Evolutionary conservation across 2,888 invertebrate species (phyloP), one percentile per base, ranked within the genome.

Genomic region (Troides oblongomaculatus): DNA sequence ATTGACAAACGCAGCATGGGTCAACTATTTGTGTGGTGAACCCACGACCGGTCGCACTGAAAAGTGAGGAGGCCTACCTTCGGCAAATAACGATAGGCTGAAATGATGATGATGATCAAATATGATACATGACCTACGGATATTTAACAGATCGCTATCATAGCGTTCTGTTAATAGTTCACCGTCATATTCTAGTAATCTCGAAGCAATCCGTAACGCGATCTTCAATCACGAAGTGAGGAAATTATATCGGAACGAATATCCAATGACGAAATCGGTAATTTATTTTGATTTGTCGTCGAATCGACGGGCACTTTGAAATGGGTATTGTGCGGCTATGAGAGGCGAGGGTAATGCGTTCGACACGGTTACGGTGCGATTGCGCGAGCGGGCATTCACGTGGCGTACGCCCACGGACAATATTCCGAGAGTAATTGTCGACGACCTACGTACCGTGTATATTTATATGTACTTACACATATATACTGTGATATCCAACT

Each of bases 181-280:
- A 56, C 43, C 43, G 76, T n/a, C n/a, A 36, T 79, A 53, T 18
- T 6, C n/a, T 53, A 53, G 53, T 53, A 82, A 79, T 78, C 57
- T 62, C 53, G 63, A 66, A 66, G 77, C 79, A 81, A 77, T 76
- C 78, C 72, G 78, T 75, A 74, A 74, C 71, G 74, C 74, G 74
- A 85, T 86, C 82, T 84, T 84, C 83, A 82, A 78, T 78, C 81
- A 85, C 83, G 82, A 85, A 78, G 77, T 72, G 73, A 77, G 81
- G 76, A 86, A 88, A 91, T 90, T 84, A 87, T 87, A 88, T 88
- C 85, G 89, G 88, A 89, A 88, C 89, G 90, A 89, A 90, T 90
- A 81, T 82, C 79, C 83, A 84, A 87, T 86, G 85, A 83, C 81
- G 81, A 84, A 88, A 90, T 89, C 82, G 81, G 84, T 85, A 85